Base-by-base conservation (phyloP, 2,113 vertebrate species). In the Hyperopisus bebe region DNA sequence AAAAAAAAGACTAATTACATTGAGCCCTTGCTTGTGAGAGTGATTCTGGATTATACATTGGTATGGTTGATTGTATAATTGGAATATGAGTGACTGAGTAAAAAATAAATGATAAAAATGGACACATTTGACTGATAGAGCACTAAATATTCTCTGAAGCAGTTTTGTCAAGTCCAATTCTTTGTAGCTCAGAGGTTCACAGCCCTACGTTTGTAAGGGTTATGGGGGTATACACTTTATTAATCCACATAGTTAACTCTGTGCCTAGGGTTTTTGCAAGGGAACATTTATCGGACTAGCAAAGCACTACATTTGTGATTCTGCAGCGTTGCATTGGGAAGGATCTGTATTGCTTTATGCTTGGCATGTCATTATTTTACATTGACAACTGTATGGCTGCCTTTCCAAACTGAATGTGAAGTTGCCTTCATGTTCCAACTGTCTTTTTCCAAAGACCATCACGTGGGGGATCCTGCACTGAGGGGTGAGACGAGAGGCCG, bases 351-450 rank as follows among this genome's bases (percentile, higher is more conserved):
- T 95, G 97, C 97, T 97, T 98, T 96, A 95, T 95, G 97, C 98
- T 98, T 98, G 96, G 97, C 97, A 96, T 97, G 97, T 96, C 97
- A 95, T 98, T 97, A 96, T 96, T 97, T 97, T 96, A 96, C 96
- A 96, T 96, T 96, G 94, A 96, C 96, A 93, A 94, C 96, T 96
- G 93, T 94, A 95, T 95, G 95, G 96, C 94, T 95, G 93, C 97
- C 97, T 97, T 96, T 97, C 95, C 96, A 96, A 95, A 95, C 94
- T 96, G 97, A 97, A 97, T 97, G 97, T 97, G 95, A 96, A 94
- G 95, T 97, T 96, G 94, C 97, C 97, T 97, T 98, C 96, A 96
- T 95, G 96, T 95, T 95, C 94, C 47, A 96, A 95, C 96, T 96
- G 95, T 96, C 95, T 96, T 97, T 96, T n/a, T 24, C 94, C 94